Conservation (phyloP, 2,797 vertebrate genomes). For the Galago senegalensis region DNA sequence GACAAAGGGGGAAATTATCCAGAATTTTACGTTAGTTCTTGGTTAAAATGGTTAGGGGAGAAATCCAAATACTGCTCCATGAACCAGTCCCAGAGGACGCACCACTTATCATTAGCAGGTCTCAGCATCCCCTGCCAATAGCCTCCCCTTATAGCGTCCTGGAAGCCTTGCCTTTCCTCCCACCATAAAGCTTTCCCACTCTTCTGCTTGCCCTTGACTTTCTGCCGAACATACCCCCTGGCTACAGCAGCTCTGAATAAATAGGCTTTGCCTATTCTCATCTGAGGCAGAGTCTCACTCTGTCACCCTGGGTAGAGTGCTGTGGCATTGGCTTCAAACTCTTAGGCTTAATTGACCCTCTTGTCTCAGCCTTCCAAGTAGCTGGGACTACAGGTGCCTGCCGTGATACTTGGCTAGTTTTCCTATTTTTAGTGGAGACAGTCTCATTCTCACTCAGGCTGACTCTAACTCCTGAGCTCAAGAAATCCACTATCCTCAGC, state of each 20-base stretch:
- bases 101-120: neutral
- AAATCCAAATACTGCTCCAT: neutral
- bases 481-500: no score
- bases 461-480: no score
- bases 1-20: neutral
- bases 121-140: neutral
- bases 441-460: no score
- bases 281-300: neutral
- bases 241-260: neutral
- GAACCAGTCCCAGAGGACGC: neutral
- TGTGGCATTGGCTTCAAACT: no score
- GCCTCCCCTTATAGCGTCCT: neutral
- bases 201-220: neutral
- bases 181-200: neutral
- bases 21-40: neutral
- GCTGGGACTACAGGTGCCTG: no score
- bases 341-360: no score
- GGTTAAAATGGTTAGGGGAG: neutral
- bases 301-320: no score
- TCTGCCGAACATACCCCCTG: slow-evolving; percentile 14
- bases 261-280: neutral
- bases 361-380: no score
- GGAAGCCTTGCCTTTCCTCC: neutral
- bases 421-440: no score
- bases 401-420: no score